phyloP scores from a whole-genome alignment of 2,797 vertebrate genomes.

The Channallabes apus region DNA sequence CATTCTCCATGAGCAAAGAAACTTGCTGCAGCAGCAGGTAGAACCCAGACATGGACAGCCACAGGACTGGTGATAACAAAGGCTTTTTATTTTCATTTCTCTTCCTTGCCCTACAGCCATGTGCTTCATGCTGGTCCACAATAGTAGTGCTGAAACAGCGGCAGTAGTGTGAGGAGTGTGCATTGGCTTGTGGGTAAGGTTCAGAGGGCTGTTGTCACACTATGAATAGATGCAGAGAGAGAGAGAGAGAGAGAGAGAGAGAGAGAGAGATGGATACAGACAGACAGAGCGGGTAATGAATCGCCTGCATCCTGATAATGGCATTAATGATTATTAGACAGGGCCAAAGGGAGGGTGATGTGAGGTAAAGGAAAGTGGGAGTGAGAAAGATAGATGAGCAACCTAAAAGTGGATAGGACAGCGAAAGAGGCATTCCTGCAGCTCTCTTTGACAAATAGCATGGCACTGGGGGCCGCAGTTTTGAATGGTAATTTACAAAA shows the following conservation, averaged over 20 bases:
- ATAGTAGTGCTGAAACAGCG: too few species aligned
- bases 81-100: too few species aligned
- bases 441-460: constrained; percentile 72
- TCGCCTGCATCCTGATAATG: constrained; percentile 69
- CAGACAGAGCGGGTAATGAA: constrained; percentile 64
- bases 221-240: neutral
- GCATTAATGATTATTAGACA: constrained; percentile 74
- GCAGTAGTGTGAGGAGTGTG: too few species aligned
- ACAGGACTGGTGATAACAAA: too few species aligned
- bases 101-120: too few species aligned
- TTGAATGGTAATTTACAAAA: constrained; percentile 72
- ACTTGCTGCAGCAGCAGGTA: too few species aligned
- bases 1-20: too few species aligned
- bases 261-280: constrained; percentile 34
- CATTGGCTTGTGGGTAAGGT: too few species aligned
- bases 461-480: constrained; percentile 64
- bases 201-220: too few species aligned
- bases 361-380: constrained; percentile 44
- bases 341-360: constrained; percentile 63
- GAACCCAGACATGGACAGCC: too few species aligned
- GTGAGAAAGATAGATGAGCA: constrained; percentile 55
- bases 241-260: constrained; percentile 18
- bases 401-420: constrained; percentile 60
- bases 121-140: too few species aligned
- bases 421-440: constrained; percentile 63